Conservation (phyloP, 2,888 invertebrate genomes). For the Hemaris fuciformis region DNA sequence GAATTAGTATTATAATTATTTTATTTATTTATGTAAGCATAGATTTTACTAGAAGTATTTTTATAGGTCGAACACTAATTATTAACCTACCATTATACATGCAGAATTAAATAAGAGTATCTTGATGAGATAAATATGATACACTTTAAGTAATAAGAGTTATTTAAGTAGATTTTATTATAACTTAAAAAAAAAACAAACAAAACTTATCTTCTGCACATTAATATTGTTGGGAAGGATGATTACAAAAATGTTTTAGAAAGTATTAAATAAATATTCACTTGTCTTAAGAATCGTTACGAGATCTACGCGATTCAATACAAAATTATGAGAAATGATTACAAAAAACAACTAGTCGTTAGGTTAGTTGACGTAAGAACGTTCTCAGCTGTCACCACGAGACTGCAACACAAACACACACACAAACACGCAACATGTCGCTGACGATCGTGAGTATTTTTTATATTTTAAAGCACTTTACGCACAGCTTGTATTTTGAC, state of each 20-base stretch:
- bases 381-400: conserved; percentile 48
- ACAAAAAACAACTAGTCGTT: background rate
- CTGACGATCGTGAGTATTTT: conserved; percentile 67
- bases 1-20: background rate
- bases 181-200: too few species aligned
- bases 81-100: background rate
- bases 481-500: conserved; percentile 14
- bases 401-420: conserved; percentile 54
- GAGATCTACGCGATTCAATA: background rate
- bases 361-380: background rate
- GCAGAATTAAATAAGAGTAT: conserved; percentile 5
- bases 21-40: background rate
- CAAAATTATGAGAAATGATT: background rate
- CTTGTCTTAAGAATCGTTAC: background rate
- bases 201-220: too few species aligned
- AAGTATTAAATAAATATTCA: background rate
- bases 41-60: too few species aligned
- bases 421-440: conserved; percentile 59
- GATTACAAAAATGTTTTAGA: too few species aligned
- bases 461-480: conserved; percentile 42
- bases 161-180: conserved; percentile 8
- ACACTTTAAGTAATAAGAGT: conserved; percentile 50
- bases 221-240: too few species aligned
- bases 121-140: conserved; percentile 15
- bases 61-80: background rate